Conservation (phyloP, 1,140 invertebrate genomes). For the Thalassaphorura encarpata region DNA sequence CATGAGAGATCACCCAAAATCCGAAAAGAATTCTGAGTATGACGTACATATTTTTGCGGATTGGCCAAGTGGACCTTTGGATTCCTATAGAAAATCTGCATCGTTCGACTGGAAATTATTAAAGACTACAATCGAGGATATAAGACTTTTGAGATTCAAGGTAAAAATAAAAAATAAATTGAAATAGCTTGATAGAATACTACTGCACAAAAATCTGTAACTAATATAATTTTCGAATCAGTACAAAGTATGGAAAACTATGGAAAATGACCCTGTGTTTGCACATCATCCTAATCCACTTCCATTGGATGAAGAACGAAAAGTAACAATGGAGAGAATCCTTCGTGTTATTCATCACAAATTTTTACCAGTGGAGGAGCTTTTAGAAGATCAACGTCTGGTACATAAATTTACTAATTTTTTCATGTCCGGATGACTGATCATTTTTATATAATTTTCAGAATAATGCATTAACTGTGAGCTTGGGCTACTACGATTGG, state of each 20-base stretch:
- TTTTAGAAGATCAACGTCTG: slow-evolving; percentile 40
- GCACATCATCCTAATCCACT: slow-evolving; percentile 12
- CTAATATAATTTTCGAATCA: not conserved
- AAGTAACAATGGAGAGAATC: slow-evolving; percentile 10
- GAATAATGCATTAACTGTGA: too few species aligned
- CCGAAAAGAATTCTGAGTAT: too few species aligned
- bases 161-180: too few species aligned
- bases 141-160: slow-evolving; percentile 31
- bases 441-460: not conserved
- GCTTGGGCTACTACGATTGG: slow-evolving; percentile 59
- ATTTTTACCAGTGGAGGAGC: slow-evolving; percentile 32
- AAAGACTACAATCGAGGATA: slow-evolving; percentile 32
- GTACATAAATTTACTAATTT: slow-evolving; percentile 7
- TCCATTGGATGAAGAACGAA: slow-evolving; percentile 17
- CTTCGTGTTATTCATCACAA: slow-evolving; percentile 14
- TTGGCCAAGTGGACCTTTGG: slow-evolving; percentile 42
- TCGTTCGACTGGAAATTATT: slow-evolving; percentile 49
- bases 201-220: not conserved
- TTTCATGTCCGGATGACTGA: not conserved
- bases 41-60: slow-evolving; percentile 31
- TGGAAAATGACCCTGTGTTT: slow-evolving; percentile 26
- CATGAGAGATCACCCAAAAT: too few species aligned
- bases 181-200: not conserved
- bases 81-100: slow-evolving; percentile 43
- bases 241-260: slow-evolving; percentile 23